phyloP scores from a whole-genome alignment of 2,888 invertebrate genomes.

The Chironomus tentans region DNA sequence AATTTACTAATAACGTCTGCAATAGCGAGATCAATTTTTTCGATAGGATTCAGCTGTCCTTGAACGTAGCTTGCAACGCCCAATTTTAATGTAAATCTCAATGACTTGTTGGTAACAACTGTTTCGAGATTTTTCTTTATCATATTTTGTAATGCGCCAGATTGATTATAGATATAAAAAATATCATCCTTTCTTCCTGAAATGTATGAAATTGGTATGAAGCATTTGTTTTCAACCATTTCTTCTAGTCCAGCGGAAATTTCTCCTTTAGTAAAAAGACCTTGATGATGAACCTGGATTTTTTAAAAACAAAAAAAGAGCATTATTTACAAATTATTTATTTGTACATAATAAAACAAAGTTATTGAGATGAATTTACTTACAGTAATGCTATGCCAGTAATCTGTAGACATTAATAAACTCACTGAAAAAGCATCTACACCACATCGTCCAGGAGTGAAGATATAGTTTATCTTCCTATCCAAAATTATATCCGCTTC shows the following conservation, averaged over 20 bases:
- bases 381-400: too few relatives aligned
- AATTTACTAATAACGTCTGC: background rate
- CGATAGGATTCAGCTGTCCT: background rate
- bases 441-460: too few relatives aligned
- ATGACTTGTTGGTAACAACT: background rate
- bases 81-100: background rate
- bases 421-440: too few relatives aligned
- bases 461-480: too few relatives aligned
- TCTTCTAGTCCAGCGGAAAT: background rate
- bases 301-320: too few relatives aligned
- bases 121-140: background rate
- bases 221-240: background rate
- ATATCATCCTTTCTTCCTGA: background rate
- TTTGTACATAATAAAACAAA: too few relatives aligned
- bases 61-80: background rate
- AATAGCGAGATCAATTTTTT: background rate
- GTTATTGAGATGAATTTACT: too few relatives aligned
- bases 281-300: background rate
- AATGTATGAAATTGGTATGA: background rate
- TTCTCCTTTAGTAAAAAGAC: background rate
- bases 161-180: background rate
- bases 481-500: background rate
- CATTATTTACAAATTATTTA: too few relatives aligned
- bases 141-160: background rate
- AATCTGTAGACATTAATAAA: too few relatives aligned